A percentile compares a stretch with the other conserved stretches of the same genome.
These are phyloP conservation scores for Microtus montanus DNA, from an alignment of 2,113 vertebrate genomes.

Conservation along the genomic window DNA sequence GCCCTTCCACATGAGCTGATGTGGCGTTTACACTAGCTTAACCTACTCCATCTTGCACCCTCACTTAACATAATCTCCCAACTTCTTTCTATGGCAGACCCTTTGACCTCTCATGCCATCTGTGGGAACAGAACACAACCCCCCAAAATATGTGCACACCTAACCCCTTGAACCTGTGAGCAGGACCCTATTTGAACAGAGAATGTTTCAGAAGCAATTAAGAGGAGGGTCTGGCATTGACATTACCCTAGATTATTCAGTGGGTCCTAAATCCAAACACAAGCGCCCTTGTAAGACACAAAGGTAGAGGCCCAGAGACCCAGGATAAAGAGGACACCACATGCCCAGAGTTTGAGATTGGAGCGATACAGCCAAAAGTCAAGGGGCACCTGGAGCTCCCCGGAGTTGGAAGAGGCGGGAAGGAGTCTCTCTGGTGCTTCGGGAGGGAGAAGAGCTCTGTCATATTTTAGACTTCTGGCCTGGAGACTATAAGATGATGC, in stretches of 20 bases:
- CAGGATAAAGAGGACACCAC: not conserved
- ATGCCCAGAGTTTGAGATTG: accelerated
- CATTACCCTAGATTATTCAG: not conserved
- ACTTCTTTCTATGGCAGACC: accelerated
- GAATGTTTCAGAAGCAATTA: not conserved
- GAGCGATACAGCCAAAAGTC: not conserved
- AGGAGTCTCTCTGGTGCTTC: not conserved
- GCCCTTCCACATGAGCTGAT: not conserved
- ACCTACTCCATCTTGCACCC: not conserved
- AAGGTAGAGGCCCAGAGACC: not conserved
- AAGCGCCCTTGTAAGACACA: not conserved
- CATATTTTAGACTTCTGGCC: not conserved
- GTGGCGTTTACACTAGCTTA: not conserved
- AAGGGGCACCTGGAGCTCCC: accelerated
- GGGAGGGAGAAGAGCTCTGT: accelerated
- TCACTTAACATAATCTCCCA: accelerated
- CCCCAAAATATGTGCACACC: not conserved
- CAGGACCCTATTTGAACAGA: too few species aligned
- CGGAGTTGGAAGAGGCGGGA: too few species aligned
- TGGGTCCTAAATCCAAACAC: not conserved
- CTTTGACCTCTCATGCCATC: not conserved
- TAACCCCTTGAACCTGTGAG: not conserved
- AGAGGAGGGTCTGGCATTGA: not conserved
- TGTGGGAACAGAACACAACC: not conserved
- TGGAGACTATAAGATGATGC: not conserved